Percentiles rank a stretch among this genome's conserved stretches.
phyloP scores from a whole-genome alignment of 2,113 vertebrate species.

The Zeus faber region DNA sequence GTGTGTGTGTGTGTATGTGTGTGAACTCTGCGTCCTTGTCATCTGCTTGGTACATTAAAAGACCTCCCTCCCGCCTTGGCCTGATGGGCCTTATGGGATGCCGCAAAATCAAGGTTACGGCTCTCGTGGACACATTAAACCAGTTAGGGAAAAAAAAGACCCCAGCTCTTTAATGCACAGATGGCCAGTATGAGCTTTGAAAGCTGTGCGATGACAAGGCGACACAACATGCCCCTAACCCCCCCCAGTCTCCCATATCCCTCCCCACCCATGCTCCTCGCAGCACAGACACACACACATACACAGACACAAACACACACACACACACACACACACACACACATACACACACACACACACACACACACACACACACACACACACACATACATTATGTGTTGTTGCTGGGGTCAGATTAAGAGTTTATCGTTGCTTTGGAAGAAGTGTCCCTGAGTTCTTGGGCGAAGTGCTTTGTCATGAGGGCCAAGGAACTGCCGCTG shows the following conservation, averaged over 20 bases:
- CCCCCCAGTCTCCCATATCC: not conserved
- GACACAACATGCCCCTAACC: conserved; percentile 22
- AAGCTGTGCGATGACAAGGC: conserved; percentile 51
- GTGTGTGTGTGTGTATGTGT: conserved; percentile 43
- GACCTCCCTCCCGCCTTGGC: conserved; percentile 54
- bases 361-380: conserved; percentile 15
- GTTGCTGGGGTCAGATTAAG: conserved; percentile 31
- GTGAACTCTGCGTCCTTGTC: conserved; percentile 68
- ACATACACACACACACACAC: conserved; percentile 1
- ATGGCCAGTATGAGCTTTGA: conserved; percentile 55
- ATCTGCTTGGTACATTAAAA: conserved; percentile 68
- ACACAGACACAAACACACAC: not conserved
- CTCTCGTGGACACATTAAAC: conserved; percentile 56
- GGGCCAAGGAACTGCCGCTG: conserved; percentile 23
- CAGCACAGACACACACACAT: not conserved
- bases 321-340: conserved; percentile 5
- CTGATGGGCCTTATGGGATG: conserved; percentile 58
- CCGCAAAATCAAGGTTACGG: conserved; percentile 57
- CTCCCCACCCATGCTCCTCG: not conserved
- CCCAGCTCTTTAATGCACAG: conserved; percentile 61
- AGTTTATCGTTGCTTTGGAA: conserved; percentile 24
- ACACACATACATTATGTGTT: conserved; percentile 8
- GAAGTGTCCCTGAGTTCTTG: conserved; percentile 42
- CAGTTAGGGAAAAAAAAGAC: conserved; percentile 51
- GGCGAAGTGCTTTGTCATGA: conserved; percentile 41